Percentiles rank a stretch among this genome's conserved stretches.
phyloP scores from a whole-genome alignment of 2,797 vertebrate species.

The Ibycter americanus region DNA sequence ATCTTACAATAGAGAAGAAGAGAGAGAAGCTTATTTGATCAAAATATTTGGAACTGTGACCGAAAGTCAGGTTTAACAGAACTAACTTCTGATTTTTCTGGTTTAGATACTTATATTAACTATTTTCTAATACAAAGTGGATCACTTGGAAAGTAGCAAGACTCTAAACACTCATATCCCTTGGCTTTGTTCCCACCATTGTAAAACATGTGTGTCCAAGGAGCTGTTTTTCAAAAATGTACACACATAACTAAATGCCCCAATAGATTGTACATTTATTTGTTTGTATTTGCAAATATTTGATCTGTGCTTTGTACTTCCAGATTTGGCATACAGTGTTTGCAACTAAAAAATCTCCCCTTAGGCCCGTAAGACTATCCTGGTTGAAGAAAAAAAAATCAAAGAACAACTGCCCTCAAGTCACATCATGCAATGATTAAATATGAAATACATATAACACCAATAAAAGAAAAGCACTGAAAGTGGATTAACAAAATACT shows the following conservation, averaged over 20 bases:
- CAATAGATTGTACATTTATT: not conserved
- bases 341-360: constrained; percentile 3
- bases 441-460: constrained; percentile 34
- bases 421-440: not conserved
- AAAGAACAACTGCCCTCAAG: not conserved
- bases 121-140: not conserved
- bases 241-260: not conserved
- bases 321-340: not conserved
- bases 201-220: not conserved
- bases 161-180: not conserved
- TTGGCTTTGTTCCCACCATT: not conserved
- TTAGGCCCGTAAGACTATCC: not conserved
- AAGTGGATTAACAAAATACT: not conserved
- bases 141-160: not conserved
- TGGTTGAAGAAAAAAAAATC: not conserved
- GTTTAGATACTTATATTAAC: not conserved
- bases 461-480: constrained; percentile 33
- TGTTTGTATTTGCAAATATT: constrained; percentile 30
- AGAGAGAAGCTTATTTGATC: constrained; percentile 42
- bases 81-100: not conserved
- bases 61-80: constrained; percentile 38
- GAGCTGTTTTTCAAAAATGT: not conserved
- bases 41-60: constrained; percentile 25
- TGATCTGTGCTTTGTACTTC: not conserved
- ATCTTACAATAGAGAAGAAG: not conserved